Conservation (phyloP, 1,140 invertebrate genomes). For the Bombus picipes region DNA sequence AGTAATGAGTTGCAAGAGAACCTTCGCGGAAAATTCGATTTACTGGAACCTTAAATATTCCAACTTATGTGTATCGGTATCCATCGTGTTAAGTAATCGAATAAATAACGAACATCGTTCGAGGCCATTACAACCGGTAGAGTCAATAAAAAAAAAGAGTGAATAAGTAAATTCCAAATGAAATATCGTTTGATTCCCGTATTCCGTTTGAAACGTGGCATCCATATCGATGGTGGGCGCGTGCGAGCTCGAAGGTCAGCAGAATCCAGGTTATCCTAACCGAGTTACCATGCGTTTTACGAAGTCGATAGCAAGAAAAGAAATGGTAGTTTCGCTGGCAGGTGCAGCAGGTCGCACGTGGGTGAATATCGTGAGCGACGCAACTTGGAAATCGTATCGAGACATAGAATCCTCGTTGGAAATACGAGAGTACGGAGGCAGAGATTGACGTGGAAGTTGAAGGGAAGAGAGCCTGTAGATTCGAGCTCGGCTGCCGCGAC, state of each 20-base stretch:
- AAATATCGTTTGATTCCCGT: not conserved
- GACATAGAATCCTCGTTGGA: conserved; percentile 2
- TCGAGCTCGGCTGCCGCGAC: not conserved
- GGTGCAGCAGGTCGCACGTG: conserved; percentile 41
- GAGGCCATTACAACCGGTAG: not conserved
- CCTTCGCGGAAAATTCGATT: not conserved
- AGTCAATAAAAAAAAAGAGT: too few relatives aligned
- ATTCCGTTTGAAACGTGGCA: not conserved
- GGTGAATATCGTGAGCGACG: not conserved
- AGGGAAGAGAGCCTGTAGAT: not conserved
- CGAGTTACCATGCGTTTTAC: not conserved
- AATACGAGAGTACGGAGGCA: conserved; percentile 35
- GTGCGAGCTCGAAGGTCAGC: conserved; percentile 12
- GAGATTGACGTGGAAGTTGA: conserved; percentile 44
- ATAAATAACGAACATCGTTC: not conserved
- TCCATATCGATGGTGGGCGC: not conserved
- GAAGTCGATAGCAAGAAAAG: too few relatives aligned
- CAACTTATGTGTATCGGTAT: not conserved
- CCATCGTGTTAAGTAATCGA: not conserved
- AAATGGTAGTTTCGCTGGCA: conserved; percentile 4
- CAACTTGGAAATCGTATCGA: conserved; percentile 50
- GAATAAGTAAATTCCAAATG: not conserved
- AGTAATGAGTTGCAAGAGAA: not conserved
- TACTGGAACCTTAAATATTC: not conserved
- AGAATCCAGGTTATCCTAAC: not conserved